phyloP scores from a whole-genome alignment of 1,140 invertebrate genomes.

The Magallana ariakensis region DNA sequence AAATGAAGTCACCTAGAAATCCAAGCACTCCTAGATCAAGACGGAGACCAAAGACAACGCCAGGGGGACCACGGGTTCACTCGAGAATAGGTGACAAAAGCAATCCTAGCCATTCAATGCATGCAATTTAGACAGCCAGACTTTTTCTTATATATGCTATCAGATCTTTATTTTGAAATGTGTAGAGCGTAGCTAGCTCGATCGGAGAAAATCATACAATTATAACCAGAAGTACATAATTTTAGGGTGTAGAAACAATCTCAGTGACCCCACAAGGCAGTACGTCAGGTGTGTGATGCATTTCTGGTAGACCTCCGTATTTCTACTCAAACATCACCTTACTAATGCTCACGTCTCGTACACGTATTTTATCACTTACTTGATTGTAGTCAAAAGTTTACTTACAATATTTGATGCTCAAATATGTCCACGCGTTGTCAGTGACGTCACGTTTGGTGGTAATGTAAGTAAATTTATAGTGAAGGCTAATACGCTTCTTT shows the following conservation, averaged over 20 bases:
- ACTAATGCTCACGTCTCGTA: background rate
- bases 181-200: conserved; percentile 10
- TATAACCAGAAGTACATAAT: background rate
- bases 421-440: background rate
- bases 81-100: conserved; percentile 50
- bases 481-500: background rate
- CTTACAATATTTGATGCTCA: background rate
- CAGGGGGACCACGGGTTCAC: background rate
- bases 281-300: conserved; percentile 43
- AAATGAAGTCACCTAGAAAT: background rate
- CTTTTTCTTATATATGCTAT: background rate
- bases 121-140: conserved; percentile 27
- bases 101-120: background rate
- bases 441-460: conserved; percentile 16
- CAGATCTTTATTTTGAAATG: background rate
- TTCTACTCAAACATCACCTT: background rate
- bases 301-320: conserved; percentile 26
- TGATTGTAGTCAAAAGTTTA: background rate
- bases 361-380: background rate
- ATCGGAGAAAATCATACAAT: background rate
- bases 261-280: background rate
- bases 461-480: conserved; percentile 10
- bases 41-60: conserved; percentile 34
- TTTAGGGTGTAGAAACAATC: background rate
- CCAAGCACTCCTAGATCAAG: background rate